Evolutionary conservation across 2,888 invertebrate species (phyloP).

Genomic region (Scaptomyza tumidula): DNA sequence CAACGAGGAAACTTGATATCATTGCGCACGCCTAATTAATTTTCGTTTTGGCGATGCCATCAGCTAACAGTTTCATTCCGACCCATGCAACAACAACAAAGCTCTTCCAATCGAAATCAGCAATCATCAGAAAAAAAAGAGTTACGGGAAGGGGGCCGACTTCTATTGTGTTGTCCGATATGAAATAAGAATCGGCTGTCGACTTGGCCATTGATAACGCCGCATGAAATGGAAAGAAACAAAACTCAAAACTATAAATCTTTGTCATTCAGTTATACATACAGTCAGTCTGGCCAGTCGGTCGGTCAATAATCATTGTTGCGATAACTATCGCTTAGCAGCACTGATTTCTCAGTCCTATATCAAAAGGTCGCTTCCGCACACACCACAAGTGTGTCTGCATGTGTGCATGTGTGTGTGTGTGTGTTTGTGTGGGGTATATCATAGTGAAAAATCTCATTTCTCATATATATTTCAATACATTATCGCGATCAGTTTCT

Average conservation of each 20-base stretch:
- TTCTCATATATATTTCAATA: slow-evolving; percentile 55
- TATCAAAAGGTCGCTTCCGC: slow-evolving; percentile 50
- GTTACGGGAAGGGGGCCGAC: slow-evolving; percentile 20
- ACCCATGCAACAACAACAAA: neutral
- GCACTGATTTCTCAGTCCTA: slow-evolving; percentile 45
- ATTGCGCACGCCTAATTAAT: slow-evolving; percentile 61
- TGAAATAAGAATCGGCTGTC: slow-evolving; percentile 57
- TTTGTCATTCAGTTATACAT: slow-evolving; percentile 56
- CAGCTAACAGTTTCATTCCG: slow-evolving; percentile 57
- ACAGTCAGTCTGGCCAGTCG: neutral
- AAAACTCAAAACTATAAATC: slow-evolving; percentile 57
- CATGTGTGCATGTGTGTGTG: neutral
- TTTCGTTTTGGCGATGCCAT: slow-evolving; percentile 54
- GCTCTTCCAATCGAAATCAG: slow-evolving; percentile 54
- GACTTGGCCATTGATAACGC: slow-evolving; percentile 49
- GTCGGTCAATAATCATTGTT: slow-evolving; percentile 39
- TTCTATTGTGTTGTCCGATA: slow-evolving; percentile 15
- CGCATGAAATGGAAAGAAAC: neutral
- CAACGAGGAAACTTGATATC: slow-evolving; percentile 30
- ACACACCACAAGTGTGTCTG: neutral
- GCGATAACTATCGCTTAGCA: slow-evolving; percentile 54
- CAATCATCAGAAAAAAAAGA: slow-evolving; percentile 38
- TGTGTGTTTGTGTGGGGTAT: slow-evolving; percentile 3
- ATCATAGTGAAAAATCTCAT: slow-evolving; percentile 62
- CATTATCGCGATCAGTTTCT: slow-evolving; percentile 65